Percentiles rank a stretch among this genome's conserved stretches.
Conservation (phyloP, 2,888 invertebrate species). For the Strigamia crassipes region DNA sequence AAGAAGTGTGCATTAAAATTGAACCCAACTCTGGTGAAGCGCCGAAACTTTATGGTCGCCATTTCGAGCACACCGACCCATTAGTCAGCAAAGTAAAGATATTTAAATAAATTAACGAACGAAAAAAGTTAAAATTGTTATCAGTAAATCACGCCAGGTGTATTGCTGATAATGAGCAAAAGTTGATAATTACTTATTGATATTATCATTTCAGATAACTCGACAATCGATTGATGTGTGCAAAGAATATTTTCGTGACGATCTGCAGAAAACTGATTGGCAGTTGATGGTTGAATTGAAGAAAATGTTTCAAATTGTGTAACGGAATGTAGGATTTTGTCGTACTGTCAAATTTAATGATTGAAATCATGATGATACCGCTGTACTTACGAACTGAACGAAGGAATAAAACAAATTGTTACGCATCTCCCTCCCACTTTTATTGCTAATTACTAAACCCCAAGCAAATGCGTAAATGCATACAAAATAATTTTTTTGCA, state of each 20-base stretch:
- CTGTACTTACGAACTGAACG: not conserved
- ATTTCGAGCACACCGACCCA: constrained; percentile 95
- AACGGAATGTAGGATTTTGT: constrained; percentile 55
- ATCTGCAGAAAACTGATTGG: constrained; percentile 96
- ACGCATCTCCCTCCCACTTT: no score
- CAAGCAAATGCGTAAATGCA: no score
- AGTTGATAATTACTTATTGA: constrained; percentile 19
- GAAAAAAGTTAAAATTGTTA: not conserved
- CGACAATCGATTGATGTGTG: constrained; percentile 98
- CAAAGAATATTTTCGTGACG: constrained; percentile 98
- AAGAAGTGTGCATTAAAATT: constrained; percentile 95
- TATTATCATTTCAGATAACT: constrained; percentile 75
- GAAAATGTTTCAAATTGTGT: constrained; percentile 93
- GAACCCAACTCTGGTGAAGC: constrained; percentile 97
- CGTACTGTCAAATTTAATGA: not conserved
- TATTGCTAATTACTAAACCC: no score
- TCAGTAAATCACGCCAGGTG: not conserved
- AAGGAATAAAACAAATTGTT: constrained; percentile 3
- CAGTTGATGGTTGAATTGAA: constrained; percentile 97
- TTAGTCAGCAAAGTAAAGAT: constrained; percentile 76
- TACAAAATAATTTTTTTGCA: no score
- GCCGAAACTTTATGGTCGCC: constrained; percentile 97
- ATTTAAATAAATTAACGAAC: not conserved
- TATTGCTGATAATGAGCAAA: constrained; percentile 2
- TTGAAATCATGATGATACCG: not conserved